Evolutionary conservation across 1,140 invertebrate genomes (phyloP).

Genomic region (Yoshiicerus persimilis): DNA sequence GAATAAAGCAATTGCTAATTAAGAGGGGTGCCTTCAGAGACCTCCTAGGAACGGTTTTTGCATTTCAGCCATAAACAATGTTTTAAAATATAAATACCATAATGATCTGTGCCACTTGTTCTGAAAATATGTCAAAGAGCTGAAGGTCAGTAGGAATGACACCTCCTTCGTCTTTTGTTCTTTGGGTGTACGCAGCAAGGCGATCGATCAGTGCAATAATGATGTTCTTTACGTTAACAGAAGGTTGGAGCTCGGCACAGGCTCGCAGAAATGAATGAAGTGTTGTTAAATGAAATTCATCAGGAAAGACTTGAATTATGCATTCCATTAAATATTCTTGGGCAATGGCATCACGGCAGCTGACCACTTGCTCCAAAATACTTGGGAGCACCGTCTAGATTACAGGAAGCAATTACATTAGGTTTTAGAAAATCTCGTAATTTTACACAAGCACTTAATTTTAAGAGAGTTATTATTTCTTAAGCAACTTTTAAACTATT

Average conservation of each 20-base stretch:
- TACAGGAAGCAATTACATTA: background rate
- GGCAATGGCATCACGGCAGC: constrained; percentile 96
- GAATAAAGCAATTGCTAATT: constrained; percentile 1
- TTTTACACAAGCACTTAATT: no score
- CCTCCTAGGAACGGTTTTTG: background rate
- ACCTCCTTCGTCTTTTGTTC: constrained; percentile 64
- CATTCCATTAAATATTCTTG: constrained; percentile 99
- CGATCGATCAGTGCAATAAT: constrained; percentile 96
- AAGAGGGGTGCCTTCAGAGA: no score
- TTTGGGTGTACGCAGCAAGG: constrained; percentile 78
- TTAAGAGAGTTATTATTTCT: no score
- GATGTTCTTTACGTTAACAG: constrained; percentile 98
- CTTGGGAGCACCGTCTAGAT: constrained; percentile 77
- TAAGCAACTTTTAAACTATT: no score
- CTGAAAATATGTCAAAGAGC: constrained; percentile 97
- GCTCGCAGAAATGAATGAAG: constrained; percentile 93
- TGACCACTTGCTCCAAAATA: constrained; percentile 94
- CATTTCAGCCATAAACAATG: background rate
- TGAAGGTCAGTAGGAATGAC: constrained; percentile 82
- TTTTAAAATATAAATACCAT: constrained; percentile 62
- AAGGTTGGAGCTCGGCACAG: constrained; percentile 91
- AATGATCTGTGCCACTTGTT: constrained; percentile 93
- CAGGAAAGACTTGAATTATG: constrained; percentile 98
- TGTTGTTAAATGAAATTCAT: constrained; percentile 97
- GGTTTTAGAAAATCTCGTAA: no score